A percentile compares a stretch with the other conserved stretches of the same genome.
Conservation (phyloP, 2,113 vertebrate species). For the Platysteira castanea region DNA sequence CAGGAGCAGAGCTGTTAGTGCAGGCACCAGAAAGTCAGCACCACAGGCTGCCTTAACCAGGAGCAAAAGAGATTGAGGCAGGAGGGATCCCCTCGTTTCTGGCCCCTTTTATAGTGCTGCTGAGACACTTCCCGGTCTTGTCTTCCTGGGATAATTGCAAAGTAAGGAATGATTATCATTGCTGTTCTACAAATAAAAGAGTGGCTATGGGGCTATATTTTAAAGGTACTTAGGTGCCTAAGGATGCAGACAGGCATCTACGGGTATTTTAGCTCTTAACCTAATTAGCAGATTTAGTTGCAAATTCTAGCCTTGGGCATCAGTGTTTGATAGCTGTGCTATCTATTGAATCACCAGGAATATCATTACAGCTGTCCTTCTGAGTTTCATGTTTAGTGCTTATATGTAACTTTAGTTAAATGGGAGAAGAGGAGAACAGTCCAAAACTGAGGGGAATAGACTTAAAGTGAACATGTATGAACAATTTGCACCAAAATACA, state of each 20-base stretch:
- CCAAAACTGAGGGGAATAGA: background rate
- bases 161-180: background rate
- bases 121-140: background rate
- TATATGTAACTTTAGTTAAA: background rate
- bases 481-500: background rate
- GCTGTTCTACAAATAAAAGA: background rate
- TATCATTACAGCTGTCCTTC: background rate
- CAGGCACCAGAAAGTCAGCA: background rate
- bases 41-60: background rate
- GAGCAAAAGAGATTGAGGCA: background rate
- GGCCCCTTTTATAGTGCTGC: background rate
- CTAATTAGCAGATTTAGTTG: slow-evolving; percentile 40
- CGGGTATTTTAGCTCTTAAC: slow-evolving; percentile 15
- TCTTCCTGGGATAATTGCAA: background rate
- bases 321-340: slow-evolving; percentile 7
- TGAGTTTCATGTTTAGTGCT: background rate
- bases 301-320: slow-evolving; percentile 33
- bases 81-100: background rate
- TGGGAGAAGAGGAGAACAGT: background rate
- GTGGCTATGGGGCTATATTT: background rate
- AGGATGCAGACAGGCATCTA: background rate
- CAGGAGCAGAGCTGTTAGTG: background rate
- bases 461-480: background rate
- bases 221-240: background rate
- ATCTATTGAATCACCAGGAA: background rate